Conservation (phyloP, 2,113 vertebrate species). For the Gulo gulo region DNA sequence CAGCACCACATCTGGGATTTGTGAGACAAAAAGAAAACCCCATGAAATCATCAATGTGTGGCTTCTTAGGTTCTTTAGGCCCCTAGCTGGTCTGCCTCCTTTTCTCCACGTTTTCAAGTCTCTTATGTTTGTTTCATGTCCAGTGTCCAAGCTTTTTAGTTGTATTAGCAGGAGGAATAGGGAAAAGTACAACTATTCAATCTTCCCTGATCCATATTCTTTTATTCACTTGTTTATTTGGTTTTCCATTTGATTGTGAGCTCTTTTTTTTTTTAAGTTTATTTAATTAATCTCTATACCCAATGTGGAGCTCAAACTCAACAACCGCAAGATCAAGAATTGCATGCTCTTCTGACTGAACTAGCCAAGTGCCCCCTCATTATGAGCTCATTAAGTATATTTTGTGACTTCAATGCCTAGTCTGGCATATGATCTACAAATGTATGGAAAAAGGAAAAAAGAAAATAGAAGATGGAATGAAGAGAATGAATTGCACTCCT, state of each 20-base stretch:
- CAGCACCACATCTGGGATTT: background rate
- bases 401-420: background rate
- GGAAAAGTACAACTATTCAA: background rate
- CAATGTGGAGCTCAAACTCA: background rate
- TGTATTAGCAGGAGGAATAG: background rate
- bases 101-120: background rate
- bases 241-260: background rate
- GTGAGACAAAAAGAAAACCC: background rate
- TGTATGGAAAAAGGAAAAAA: constrained; percentile 4
- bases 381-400: background rate
- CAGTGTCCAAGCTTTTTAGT: background rate
- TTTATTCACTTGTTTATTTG: background rate
- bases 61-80: background rate
- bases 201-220: background rate
- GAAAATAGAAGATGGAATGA: background rate
- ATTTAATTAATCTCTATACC: background rate
- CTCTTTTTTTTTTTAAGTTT: background rate
- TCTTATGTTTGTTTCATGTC: background rate
- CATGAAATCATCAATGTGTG: background rate
- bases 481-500: background rate
- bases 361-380: background rate
- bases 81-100: background rate
- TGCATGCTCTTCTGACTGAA: background rate
- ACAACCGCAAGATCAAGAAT: background rate
- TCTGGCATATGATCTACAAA: background rate